Conservation (phyloP, 2,888 invertebrate species). For the Hemicrepidius hirtus region DNA sequence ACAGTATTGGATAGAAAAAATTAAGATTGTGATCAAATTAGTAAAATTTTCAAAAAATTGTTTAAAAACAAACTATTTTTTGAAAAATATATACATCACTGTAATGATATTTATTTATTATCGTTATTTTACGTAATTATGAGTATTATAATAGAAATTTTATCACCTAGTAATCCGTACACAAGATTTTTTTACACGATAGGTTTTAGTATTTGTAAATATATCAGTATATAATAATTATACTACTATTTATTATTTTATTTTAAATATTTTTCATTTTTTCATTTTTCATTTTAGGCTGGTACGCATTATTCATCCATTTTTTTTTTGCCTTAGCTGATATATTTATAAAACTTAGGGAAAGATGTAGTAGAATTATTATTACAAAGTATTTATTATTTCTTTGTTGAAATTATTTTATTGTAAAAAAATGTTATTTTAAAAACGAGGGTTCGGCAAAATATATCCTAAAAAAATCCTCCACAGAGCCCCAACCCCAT, state of each 20-base stretch:
- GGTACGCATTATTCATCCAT: conserved; percentile 58
- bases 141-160: conserved; percentile 39
- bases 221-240: conserved; percentile 51
- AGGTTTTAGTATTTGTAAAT: conserved; percentile 60
- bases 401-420: conserved; percentile 39
- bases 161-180: conserved; percentile 40
- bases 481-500: conserved; percentile 41
- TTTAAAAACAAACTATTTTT: conserved; percentile 3
- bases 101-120: conserved; percentile 51
- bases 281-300: conserved; percentile 47
- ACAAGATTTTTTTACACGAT: conserved; percentile 42
- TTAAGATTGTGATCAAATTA: conserved; percentile 25
- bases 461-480: conserved; percentile 5
- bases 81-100: conserved; percentile 43
- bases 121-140: conserved; percentile 42
- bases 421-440: conserved; percentile 29
- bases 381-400: conserved; percentile 46
- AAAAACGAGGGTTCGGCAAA: conserved; percentile 21
- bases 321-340: conserved; percentile 55
- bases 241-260: conserved; percentile 54
- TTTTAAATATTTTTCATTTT: conserved; percentile 55
- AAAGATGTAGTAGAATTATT: conserved; percentile 15
- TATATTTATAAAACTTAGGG: conserved; percentile 60
- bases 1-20: not conserved
- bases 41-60: conserved; percentile 30